These are phyloP conservation scores for Agonopterix heracliana DNA, from an alignment of 2,888 invertebrate species.

Conservation along the genomic window DNA sequence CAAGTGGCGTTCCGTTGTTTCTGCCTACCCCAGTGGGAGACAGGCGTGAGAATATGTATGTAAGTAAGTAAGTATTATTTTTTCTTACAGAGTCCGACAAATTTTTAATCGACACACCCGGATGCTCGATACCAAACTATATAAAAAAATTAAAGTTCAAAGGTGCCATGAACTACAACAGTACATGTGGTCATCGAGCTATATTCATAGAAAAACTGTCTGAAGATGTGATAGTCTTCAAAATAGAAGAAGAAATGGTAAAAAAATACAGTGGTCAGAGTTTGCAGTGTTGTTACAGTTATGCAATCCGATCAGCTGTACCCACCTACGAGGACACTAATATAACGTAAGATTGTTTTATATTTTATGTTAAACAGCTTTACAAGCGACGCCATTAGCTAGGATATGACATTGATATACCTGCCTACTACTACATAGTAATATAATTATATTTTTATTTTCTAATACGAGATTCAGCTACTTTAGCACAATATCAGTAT, in stretches of 20 bases:
- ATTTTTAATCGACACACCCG: conserved; percentile 40
- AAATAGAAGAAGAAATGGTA: conserved; percentile 28
- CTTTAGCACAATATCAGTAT: no score
- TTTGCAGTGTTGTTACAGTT: conserved; percentile 38
- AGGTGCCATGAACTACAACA: conserved; percentile 15
- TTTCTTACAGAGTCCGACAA: conserved; percentile 21
- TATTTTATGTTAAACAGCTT: no score
- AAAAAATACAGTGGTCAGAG: conserved; percentile 19
- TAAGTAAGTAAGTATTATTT: not conserved
- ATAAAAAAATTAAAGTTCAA: conserved; percentile 27
- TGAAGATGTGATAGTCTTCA: conserved; percentile 26
- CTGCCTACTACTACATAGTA: no score
- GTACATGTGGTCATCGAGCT: conserved; percentile 33
- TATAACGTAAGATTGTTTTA: conserved; percentile 27
- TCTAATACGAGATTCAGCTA: no score
- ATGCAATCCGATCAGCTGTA: conserved; percentile 23
- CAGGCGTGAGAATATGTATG: no score
- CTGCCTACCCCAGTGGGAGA: no score
- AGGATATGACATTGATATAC: no score
- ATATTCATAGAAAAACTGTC: conserved; percentile 29
- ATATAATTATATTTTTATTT: no score
- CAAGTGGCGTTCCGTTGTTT: no score
- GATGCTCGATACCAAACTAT: conserved; percentile 48
- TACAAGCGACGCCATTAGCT: no score
- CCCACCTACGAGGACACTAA: conserved; percentile 24